Percentiles rank a stretch among this genome's conserved stretches.
phyloP scores from a whole-genome alignment of 2,888 invertebrate species.

The Barypeithes pellucidus region DNA sequence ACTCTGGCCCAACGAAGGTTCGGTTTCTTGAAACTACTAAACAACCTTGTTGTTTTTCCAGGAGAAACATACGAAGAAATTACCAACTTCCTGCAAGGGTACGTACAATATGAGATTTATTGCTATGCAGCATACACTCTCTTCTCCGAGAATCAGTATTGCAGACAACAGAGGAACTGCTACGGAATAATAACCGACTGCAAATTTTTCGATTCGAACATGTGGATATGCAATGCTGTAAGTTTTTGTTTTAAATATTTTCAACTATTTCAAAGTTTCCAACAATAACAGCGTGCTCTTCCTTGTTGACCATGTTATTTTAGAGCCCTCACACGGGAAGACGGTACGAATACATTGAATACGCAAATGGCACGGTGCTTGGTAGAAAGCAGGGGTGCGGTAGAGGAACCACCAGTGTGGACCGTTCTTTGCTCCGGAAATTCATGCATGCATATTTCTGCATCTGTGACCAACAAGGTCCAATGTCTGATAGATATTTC shows the following conservation, averaged over 20 bases:
- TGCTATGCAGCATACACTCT: slow-evolving; percentile 84
- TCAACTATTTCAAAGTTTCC: no score
- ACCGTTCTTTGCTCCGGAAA: no score
- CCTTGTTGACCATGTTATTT: no score
- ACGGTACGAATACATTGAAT: slow-evolving; percentile 88
- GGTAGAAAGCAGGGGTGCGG: slow-evolving; percentile 78
- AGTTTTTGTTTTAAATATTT: no score
- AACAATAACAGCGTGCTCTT: no score
- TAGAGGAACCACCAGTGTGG: no score
- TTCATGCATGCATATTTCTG: no score
- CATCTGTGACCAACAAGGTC: slow-evolving; percentile 83
- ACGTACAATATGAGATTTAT: slow-evolving; percentile 91
- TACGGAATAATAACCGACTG: slow-evolving; percentile 80
- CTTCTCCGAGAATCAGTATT: slow-evolving; percentile 83
- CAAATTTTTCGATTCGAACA: slow-evolving; percentile 87
- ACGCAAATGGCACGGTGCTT: slow-evolving; percentile 82
- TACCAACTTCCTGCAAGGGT: slow-evolving; percentile 87
- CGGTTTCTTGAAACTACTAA: no score
- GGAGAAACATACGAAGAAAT: slow-evolving; percentile 83
- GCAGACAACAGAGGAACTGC: slow-evolving; percentile 79
- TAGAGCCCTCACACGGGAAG: slow-evolving; percentile 71
- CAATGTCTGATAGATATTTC: slow-evolving; percentile 86
- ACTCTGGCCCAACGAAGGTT: no score
- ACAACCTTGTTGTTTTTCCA: slow-evolving; percentile 61
- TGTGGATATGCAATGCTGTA: slow-evolving; percentile 88